Evolutionary conservation across 2,888 invertebrate genomes (phyloP), one percentile per base, ranked within the genome.

Genomic region (Allophyes oxyacanthae): DNA sequence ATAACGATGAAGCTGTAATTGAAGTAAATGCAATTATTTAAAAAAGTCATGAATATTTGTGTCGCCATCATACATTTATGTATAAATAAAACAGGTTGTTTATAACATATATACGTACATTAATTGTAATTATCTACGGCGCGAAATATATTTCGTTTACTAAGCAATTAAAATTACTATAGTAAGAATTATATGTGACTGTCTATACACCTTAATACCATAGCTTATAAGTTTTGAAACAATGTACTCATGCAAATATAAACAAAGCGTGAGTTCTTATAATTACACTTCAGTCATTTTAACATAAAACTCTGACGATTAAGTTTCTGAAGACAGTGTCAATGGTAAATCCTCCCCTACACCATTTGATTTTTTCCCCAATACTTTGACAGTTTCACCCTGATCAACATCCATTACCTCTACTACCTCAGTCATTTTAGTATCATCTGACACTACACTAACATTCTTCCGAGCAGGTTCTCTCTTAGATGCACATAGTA

Each of bases 401-500:
- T 59, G 38, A 64, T 66, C 68, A 30, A 57, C 45, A 55, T 70
- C 66, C 61, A 75, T 74, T n/a, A 11, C n/a, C n/a, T 8, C 60
- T 34, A 51, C 40, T 3, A 28, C 13, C 11, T n/a, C n/a, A n/a
- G 30, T 34, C 0, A 36, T 38, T 48, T 49, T 56, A n/a, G 4
- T 34, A 42, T 49, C 40, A 34, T 49, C 34, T 33, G 51, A 30
- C 37, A 46, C n/a, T 11, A 34, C 34, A 38, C 40, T 15, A 10
- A 28, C 10, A 26, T 20, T 33, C 13, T 34, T 42, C 20, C 38
- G 28, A 9, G 6, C 10, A 32, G 37, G 6, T 6, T 37, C 34
- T 28, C 28, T 42, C 10, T 33, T 41, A 0, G 41, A 36, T 40
- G 34, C 37, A 56, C 30, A 15, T 6, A 42, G 7, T 26, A 13